These are phyloP conservation scores for Genyomyrus donnyi DNA, from an alignment of 2,113 vertebrate species.

Conservation along the genomic window DNA sequence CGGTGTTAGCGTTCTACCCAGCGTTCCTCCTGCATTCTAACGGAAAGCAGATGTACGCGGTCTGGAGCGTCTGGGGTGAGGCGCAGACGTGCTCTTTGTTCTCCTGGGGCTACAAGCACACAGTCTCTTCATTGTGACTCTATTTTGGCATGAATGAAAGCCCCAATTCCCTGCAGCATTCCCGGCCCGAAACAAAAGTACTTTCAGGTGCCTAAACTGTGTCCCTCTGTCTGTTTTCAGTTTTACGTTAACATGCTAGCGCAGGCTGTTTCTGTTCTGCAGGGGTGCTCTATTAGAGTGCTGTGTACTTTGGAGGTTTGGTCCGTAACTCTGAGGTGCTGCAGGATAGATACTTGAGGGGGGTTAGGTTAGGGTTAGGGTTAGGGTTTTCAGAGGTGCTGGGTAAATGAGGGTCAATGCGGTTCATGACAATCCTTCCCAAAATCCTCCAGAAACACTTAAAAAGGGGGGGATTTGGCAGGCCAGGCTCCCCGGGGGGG, in stretches of 20 bases:
- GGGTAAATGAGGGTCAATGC: not conserved
- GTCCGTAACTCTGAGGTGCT: not conserved
- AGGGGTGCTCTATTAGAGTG: not conserved
- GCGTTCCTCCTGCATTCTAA: not conserved
- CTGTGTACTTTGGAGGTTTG: not conserved
- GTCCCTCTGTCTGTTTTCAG: not conserved
- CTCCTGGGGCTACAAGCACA: conserved; percentile 20
- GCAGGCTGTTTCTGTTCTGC: not conserved
- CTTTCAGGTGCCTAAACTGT: not conserved
- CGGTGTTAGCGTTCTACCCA: not conserved
- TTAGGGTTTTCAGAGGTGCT: not conserved
- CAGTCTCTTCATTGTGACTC: not conserved
- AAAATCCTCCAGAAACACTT: not conserved
- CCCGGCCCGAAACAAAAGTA: not conserved
- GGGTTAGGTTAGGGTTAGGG: not conserved
- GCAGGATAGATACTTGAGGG: not conserved
- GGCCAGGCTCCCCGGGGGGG: not conserved
- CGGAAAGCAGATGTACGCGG: not conserved
- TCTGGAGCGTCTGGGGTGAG: conserved; percentile 9
- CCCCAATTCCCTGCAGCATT: not conserved
- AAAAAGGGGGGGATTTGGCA: not conserved
- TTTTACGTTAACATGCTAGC: not conserved
- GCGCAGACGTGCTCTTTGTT: not conserved
- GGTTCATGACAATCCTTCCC: not conserved
- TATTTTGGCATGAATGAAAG: not conserved